Evolutionary conservation across 2,888 invertebrate genomes (phyloP).

Genomic region (Agrotis ipsilon): DNA sequence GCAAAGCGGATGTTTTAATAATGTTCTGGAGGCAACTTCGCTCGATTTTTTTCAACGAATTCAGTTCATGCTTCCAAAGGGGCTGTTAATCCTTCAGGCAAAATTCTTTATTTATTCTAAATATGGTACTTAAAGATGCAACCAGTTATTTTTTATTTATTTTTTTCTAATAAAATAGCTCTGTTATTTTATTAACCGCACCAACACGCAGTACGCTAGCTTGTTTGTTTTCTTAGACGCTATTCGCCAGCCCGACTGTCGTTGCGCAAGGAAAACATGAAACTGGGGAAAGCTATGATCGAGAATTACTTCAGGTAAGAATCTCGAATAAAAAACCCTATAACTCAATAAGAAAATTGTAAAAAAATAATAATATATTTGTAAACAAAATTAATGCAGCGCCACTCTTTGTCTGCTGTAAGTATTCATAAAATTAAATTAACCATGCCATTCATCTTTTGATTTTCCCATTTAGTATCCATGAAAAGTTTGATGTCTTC

Average conservation of each 20-base stretch:
- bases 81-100: too few species aligned
- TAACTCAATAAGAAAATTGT: background rate
- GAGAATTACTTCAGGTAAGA: conserved; percentile 95
- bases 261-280: conserved; percentile 95
- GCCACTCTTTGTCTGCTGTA: conserved; percentile 54
- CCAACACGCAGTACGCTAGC: conserved; percentile 81
- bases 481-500: conserved; percentile 37
- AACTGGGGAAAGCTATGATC: conserved; percentile 94
- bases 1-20: too few species aligned
- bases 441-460: conserved; percentile 40
- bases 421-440: conserved; percentile 39
- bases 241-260: conserved; percentile 96
- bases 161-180: conserved; percentile 61
- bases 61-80: too few species aligned
- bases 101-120: background rate
- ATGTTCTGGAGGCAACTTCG: too few species aligned
- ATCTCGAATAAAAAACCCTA: conserved; percentile 42
- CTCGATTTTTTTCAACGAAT: too few species aligned
- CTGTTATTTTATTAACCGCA: conserved; percentile 68
- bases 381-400: conserved; percentile 56
- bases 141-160: conserved; percentile 21
- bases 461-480: conserved; percentile 45
- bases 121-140: conserved; percentile 43
- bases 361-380: conserved; percentile 45
- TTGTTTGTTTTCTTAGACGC: conserved; percentile 93